Conservation (phyloP, 2,113 vertebrate genomes). For the Toxostoma redivivum region DNA sequence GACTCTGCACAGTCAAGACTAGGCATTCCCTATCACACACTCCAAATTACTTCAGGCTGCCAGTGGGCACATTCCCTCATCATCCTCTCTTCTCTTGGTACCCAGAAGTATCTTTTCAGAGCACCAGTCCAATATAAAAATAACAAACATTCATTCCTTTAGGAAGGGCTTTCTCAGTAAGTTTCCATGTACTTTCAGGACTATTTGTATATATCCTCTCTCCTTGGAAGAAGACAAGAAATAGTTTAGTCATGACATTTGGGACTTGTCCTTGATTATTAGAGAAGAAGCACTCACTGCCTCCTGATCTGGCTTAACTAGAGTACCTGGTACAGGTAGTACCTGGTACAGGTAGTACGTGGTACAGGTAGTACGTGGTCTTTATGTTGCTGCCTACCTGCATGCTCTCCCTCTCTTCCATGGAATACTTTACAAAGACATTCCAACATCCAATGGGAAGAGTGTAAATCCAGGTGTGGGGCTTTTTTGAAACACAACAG, state of each 20-base stretch:
- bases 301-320: background rate
- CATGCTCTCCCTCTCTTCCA: background rate
- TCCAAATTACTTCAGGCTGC: background rate
- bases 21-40: background rate
- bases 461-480: background rate
- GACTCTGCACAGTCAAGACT: background rate
- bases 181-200: background rate
- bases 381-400: background rate
- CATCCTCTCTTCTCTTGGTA: background rate
- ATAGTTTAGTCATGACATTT: background rate
- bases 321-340: background rate
- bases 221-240: background rate
- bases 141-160: background rate
- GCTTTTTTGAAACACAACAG: background rate
- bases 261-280: background rate
- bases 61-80: background rate
- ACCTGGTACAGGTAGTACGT: accelerated
- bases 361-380: accelerated
- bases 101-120: background rate
- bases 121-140: background rate
- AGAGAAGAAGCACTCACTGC: background rate
- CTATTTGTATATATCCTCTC: background rate
- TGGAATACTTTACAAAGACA: background rate
- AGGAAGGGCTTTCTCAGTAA: background rate
- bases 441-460: background rate